Evolutionary conservation across 2,113 vertebrate species (phyloP).

Genomic region (Reinhardtius hippoglossoides): DNA sequence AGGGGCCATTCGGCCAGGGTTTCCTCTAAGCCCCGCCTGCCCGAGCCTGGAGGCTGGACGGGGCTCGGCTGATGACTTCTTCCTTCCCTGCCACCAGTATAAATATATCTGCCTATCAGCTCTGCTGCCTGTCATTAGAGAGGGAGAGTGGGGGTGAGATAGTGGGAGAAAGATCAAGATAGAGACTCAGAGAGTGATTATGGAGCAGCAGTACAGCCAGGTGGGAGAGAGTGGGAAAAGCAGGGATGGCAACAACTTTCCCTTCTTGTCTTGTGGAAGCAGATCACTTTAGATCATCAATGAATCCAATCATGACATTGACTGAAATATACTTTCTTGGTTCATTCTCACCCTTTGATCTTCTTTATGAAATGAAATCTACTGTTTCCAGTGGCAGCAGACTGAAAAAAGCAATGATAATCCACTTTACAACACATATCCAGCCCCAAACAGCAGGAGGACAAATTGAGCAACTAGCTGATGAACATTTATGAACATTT

Average conservation of each 20-base stretch:
- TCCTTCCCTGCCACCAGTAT: slow-evolving; percentile 67
- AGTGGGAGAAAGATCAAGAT: slow-evolving; percentile 43
- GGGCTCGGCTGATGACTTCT: slow-evolving; percentile 68
- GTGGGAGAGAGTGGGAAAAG: slow-evolving; percentile 29
- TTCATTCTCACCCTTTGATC: too few relatives aligned
- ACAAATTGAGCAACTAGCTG: too few relatives aligned
- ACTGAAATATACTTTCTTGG: too few relatives aligned
- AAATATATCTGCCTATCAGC: slow-evolving; percentile 79
- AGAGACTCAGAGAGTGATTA: slow-evolving; percentile 39
- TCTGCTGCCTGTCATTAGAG: slow-evolving; percentile 62
- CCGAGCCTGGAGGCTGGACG: slow-evolving; percentile 53
- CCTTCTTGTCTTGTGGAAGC: neutral
- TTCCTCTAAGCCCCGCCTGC: slow-evolving; percentile 83
- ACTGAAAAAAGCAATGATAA: too few relatives aligned
- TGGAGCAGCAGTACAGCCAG: slow-evolving; percentile 44
- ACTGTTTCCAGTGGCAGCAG: too few relatives aligned
- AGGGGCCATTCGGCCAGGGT: slow-evolving; percentile 76
- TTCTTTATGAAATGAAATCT: too few relatives aligned
- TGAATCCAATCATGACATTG: too few relatives aligned
- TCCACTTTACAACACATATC: too few relatives aligned
- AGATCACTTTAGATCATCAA: neutral
- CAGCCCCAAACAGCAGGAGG: too few relatives aligned
- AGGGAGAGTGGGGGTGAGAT: slow-evolving; percentile 27
- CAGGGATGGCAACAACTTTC: slow-evolving; percentile 14
- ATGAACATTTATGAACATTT: too few relatives aligned